phyloP scores from a whole-genome alignment of 64 coral and sea anemone species.

The Dendronephthya gigantea region DNA sequence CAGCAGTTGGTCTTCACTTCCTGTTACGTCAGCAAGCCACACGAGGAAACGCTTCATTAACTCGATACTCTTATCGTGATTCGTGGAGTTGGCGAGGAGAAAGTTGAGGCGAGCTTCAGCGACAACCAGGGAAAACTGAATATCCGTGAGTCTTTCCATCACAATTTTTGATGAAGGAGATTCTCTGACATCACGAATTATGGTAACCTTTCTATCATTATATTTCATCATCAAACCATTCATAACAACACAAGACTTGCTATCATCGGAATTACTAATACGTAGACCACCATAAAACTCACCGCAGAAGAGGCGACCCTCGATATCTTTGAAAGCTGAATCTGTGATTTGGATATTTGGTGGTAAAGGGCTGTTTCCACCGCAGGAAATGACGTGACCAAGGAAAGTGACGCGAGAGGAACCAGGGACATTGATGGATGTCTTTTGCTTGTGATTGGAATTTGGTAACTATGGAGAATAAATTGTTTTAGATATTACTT shows the following conservation, averaged over 20 bases:
- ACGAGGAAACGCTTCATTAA: neutral
- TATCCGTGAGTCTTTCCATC: conserved; percentile 5
- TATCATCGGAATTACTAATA: neutral
- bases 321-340: neutral
- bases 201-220: neutral
- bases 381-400: neutral
- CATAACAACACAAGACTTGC: conserved; percentile 9
- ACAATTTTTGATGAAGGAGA: neutral
- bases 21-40: neutral
- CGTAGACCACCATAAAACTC: conserved; percentile 21
- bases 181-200: neutral
- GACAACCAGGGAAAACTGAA: neutral
- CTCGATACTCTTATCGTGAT: neutral
- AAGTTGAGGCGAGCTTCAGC: conserved; percentile 21
- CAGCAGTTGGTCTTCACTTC: neutral
- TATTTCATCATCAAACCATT: neutral
- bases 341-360: neutral
- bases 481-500: no score
- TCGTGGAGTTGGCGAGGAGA: neutral
- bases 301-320: neutral
- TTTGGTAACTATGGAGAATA: no score
- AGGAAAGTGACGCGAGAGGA: neutral
- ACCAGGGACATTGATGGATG: conserved; percentile 10
- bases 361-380: neutral
- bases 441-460: neutral